Evolutionary conservation across 2,797 vertebrate genomes (phyloP), one percentile per base, ranked within the genome.

Genomic region (Tadarida brasiliensis): DNA sequence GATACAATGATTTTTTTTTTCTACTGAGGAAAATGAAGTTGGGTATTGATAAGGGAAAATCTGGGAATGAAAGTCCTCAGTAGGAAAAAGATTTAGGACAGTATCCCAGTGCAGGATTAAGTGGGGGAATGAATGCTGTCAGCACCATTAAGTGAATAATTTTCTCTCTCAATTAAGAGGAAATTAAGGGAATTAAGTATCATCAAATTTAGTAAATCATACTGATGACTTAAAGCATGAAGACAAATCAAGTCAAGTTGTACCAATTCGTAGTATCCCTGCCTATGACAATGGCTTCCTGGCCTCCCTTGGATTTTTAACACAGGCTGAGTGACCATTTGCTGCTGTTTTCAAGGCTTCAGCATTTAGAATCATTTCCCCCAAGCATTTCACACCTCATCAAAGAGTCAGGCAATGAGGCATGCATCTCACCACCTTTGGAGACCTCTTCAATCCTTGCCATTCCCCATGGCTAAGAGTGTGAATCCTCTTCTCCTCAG

Each of bases 181-280:
- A 93, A 92, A 94, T 90, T 80, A 57, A 90, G 80, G 9, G 22
- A 94, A 47, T 78, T 88, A 47, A 88, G 22, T 89, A 24, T 15
- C 82, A 77, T 95, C 92, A 87, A 90, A 95, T 84, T 78, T 84
- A 95, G 20, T 78, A 63, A 86, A 12, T 54, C 47, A 80, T 44
- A 81, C 54, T 56, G 73, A 73, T 57, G 49, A 92, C 7, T 7
- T 81, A 81, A 94, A 26, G 26, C 30, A 33, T 88, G 20, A 87
- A 77, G 44, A 67, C 9, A 93, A 94, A 73, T 57, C 77, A 83
- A 89, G 57, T 47, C 51, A 57, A 93, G 4, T 68, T 67, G 11
- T 35, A 63, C 22, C 88, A 20, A 67, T 90, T 73, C 28, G 26
- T 16, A 56, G 24, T 20, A 35, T 35, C n/a, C 7, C 26, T 30